Percentiles rank a stretch among this genome's conserved stretches.
These are phyloP conservation scores for Stercorarius parasiticus DNA, from an alignment of 2,113 vertebrate genomes.

Conservation along the genomic window DNA sequence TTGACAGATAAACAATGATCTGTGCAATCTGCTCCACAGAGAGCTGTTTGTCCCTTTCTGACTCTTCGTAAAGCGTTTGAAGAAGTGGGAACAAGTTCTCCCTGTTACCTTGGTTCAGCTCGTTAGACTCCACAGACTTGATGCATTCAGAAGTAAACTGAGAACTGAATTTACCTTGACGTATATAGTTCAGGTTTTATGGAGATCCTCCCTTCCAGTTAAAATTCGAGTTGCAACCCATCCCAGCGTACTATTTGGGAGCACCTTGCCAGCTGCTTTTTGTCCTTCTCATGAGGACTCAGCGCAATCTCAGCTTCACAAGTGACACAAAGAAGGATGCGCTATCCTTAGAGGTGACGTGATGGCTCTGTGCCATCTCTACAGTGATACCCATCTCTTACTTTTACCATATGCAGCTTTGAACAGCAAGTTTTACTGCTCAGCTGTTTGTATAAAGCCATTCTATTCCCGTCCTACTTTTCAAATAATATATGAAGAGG, in stretches of 20 bases:
- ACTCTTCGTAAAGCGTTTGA: background rate
- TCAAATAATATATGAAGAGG: background rate
- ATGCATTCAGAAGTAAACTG: background rate
- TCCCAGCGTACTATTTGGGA: background rate
- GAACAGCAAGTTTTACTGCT: background rate
- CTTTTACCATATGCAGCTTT: background rate
- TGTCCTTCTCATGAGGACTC: background rate
- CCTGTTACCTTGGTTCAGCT: background rate
- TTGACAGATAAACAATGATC: background rate
- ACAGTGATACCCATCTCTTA: background rate
- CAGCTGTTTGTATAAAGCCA: background rate
- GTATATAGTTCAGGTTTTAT: background rate
- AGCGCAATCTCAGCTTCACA: background rate
- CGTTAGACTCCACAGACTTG: background rate
- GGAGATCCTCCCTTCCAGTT: background rate
- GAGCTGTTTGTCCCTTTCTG: background rate
- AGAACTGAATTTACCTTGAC: background rate
- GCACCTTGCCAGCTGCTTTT: background rate
- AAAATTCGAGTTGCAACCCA: background rate
- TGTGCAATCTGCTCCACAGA: fast-evolving
- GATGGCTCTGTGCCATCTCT: background rate
- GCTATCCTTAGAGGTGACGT: background rate
- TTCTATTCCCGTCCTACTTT: background rate
- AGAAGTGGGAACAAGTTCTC: background rate
- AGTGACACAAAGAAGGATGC: background rate